Evolutionary conservation across 2,797 vertebrate genomes (phyloP).

Genomic region (Ciconia nigra): DNA sequence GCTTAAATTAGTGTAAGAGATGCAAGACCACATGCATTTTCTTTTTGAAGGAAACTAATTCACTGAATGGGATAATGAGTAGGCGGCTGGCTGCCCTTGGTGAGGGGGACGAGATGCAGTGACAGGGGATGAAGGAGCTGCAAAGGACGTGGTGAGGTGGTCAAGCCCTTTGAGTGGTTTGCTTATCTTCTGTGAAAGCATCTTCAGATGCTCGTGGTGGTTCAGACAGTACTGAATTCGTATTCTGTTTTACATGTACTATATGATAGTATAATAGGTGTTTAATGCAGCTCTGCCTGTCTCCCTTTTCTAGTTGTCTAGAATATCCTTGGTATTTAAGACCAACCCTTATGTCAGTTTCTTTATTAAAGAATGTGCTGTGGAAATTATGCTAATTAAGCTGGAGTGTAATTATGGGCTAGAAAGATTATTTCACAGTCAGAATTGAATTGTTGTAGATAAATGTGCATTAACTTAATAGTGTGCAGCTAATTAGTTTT

Average conservation of each 20-base stretch:
- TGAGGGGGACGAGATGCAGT: background rate
- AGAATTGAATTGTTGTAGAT: constrained; percentile 81
- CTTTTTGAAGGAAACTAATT: background rate
- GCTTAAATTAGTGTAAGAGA: background rate
- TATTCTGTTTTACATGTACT: background rate
- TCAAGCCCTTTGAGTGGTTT: background rate
- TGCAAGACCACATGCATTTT: background rate
- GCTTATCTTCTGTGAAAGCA: background rate
- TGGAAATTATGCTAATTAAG: constrained; percentile 77
- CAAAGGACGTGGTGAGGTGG: background rate
- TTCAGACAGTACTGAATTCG: background rate
- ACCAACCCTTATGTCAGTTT: constrained; percentile 62
- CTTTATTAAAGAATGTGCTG: constrained; percentile 73
- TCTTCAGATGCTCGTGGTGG: background rate
- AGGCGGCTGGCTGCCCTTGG: background rate
- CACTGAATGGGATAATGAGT: background rate
- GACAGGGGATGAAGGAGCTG: background rate
- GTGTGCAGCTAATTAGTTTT: constrained; percentile 77
- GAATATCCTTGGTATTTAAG: constrained; percentile 62
- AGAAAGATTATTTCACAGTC: constrained; percentile 77
- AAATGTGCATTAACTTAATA: constrained; percentile 80
- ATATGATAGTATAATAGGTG: background rate
- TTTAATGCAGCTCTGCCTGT: constrained; percentile 1
- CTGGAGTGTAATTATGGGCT: constrained; percentile 77
- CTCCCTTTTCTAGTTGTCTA: constrained; percentile 13